Base-by-base conservation (phyloP, 2,888 invertebrate species). In the Meiosimyza platycephala region DNA sequence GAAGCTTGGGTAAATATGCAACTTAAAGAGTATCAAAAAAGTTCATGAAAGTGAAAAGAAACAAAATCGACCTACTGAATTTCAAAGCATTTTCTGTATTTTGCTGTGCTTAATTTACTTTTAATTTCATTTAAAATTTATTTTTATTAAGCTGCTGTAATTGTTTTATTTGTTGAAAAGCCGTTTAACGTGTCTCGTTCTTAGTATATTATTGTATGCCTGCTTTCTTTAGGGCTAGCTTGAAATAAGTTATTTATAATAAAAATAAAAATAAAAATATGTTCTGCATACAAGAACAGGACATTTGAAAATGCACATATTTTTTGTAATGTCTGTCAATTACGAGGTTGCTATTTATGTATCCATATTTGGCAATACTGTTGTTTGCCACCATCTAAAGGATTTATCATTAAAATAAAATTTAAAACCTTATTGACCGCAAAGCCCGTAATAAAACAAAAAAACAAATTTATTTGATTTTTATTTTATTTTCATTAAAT, bases 1-100 rank as follows among this genome's bases (percentile, higher is more conserved):
- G 88, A 97, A 97, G 90, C 92, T 98, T 90, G 98, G 98, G 98
- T 98, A 95, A 94, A 92, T 91, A 88, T 86, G 47, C 70, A 68
- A 62, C 66, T 73, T 57, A 59, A 71, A 74, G 68, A 75, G 67
- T 65, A 75, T 72, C 71, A 68, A 74, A 74, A 73, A 72, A 75
- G 65, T 55, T 71, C 62, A 64, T 68, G 72, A 50, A 54, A 40
- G 40, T 65, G 48, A 71, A 74, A 72, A 28, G 50, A 65, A 57
- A 55, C 59, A 40, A 40, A 9, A 40, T 6, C 40, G 40, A 40
- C 40, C 40, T 2, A 40, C 40, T 40, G 40, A 40, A 40, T 40
- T 9, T 40, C 9, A 40, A 40, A 40, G 9, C 40, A 40, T 40
- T 7, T 40, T 40, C 9, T 40, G 40, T 40, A 40, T 40, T 40